Base-by-base conservation (phyloP, 2,888 invertebrate species). In the Phasia obesa region DNA sequence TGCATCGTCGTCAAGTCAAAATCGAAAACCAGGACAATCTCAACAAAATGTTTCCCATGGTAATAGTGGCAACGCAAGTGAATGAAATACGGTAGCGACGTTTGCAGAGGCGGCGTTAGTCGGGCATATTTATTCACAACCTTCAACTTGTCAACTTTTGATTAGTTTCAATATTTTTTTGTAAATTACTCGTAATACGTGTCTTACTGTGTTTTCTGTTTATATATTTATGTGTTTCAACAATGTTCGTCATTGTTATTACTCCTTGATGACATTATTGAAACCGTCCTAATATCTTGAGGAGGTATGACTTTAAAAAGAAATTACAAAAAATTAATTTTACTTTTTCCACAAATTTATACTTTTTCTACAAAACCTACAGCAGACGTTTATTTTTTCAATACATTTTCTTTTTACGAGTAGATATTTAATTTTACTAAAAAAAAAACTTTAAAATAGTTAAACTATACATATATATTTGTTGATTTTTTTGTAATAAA, bases 31-130 rank as follows among this genome's bases (percentile, higher is more conserved):
- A 13, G 71, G 59, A 23, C 86, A 84, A 60, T 69, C 62, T 69
- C 80, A 75, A 49, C 76, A 59, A 47, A 79, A 35, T 35, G 78
- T 71, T 57, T 55, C 64, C 42, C 57, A 60, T 38, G 53, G 62
- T 49, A 74, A 60, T 67, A 78, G 70, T 76, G 88, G 87, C 65
- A 87, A 84, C 73, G 86, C 84, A 84, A 88, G 87, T 81, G 89
- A 89, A 88, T 89, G 89, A 89, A 88, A 89, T 88, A 87, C 87
- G 88, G 88, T 88, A 88, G 89, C 85, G 86, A 88, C 88, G 73
- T 82, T 81, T 67, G 51, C 80, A 67, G 80, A 82, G 74, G 84
- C 88, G 85, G 88, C 89, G 87, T 86, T 89, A 85, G 87, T 89
- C 86, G 88, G 88, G 87, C 89, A 88, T 86, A 87, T 89, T 88